Evolutionary conservation across 1,140 invertebrate genomes (phyloP).

Genomic region (Cyclargus thomasi): DNA sequence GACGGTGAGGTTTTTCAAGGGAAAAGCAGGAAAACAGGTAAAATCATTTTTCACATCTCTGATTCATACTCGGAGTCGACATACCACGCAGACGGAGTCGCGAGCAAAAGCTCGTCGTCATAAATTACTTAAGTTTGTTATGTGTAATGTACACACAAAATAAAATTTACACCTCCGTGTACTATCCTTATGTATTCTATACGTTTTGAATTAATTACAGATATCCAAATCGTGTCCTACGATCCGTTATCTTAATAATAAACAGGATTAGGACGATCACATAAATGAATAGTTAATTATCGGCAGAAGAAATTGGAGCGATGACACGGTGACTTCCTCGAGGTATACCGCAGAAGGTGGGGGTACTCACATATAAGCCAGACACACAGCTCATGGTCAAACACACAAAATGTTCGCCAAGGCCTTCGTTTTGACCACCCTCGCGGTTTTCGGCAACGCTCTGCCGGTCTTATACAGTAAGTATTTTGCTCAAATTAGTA

Average conservation of each 20-base stretch:
- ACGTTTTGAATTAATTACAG: too few relatives aligned
- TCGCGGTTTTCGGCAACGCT: slow-evolving; percentile 4
- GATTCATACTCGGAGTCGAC: too few relatives aligned
- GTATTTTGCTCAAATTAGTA: not conserved
- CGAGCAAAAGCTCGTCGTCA: too few relatives aligned
- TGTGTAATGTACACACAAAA: too few relatives aligned
- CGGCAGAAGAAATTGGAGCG: not conserved
- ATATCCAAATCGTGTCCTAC: too few relatives aligned
- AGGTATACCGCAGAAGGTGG: slow-evolving; percentile 2
- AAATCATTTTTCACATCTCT: too few relatives aligned
- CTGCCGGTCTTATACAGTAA: not conserved
- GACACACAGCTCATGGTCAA: not conserved
- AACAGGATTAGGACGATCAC: not conserved
- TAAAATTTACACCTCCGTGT: too few relatives aligned
- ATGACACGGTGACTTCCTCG: slow-evolving; percentile 1
- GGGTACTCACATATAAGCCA: not conserved
- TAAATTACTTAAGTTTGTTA: too few relatives aligned
- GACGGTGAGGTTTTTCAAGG: too few relatives aligned
- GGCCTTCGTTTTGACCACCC: not conserved
- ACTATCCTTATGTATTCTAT: too few relatives aligned
- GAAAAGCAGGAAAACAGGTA: too few relatives aligned
- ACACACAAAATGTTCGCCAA: slow-evolving; percentile 7
- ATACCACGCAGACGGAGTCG: too few relatives aligned
- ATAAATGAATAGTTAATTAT: not conserved
- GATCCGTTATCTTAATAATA: not conserved